Evolutionary conservation across 2,797 vertebrate species (phyloP).

Genomic region (Tinamus major): DNA sequence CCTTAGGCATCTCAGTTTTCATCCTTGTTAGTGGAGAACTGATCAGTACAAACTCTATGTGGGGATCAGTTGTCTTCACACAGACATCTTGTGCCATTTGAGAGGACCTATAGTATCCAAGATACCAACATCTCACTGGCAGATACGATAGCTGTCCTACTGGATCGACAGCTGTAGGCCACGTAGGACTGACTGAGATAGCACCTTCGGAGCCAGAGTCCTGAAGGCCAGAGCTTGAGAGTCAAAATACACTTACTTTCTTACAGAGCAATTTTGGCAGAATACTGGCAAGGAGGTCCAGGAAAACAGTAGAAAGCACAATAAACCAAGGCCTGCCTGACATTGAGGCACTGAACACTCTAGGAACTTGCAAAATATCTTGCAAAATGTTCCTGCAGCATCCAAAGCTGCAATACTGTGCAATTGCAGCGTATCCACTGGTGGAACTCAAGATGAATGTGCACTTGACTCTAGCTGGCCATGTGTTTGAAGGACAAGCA

Average conservation of each 20-base stretch:
- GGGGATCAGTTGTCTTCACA: background rate
- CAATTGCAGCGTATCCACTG: background rate
- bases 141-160: background rate
- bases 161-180: background rate
- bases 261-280: background rate
- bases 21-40: background rate
- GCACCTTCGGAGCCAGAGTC: background rate
- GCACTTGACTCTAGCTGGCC: background rate
- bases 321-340: background rate
- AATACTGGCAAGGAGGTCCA: background rate
- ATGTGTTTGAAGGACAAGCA: background rate
- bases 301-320: background rate
- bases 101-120: background rate
- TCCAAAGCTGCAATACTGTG: background rate
- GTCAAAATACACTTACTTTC: background rate
- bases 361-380: background rate
- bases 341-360: background rate
- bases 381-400: background rate
- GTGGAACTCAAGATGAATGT: background rate
- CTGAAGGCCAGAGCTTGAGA: background rate
- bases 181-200: background rate
- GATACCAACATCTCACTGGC: background rate
- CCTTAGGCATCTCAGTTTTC: background rate
- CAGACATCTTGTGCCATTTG: background rate
- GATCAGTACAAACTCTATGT: background rate